Percentiles rank a stretch among this genome's conserved stretches.
Conservation (phyloP, 2,888 invertebrate genomes). For the Branchellion lobata region DNA sequence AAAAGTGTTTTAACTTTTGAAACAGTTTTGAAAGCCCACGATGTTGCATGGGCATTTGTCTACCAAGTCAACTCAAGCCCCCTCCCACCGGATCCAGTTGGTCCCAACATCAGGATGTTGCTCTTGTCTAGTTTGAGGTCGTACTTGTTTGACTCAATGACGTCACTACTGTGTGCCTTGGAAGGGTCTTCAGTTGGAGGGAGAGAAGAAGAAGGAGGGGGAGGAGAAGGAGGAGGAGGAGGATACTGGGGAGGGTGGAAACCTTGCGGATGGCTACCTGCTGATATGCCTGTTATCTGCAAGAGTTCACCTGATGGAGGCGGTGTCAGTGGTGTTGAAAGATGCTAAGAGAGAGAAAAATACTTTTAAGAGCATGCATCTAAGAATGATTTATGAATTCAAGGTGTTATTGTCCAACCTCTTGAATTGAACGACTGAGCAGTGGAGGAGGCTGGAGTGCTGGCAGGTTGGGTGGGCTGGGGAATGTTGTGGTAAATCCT, state of each 20-base stretch:
- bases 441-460: no score
- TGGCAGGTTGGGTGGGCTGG: neutral
- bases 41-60: no score
- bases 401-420: no score
- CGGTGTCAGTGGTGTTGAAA: no score
- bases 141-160: constrained; percentile 55
- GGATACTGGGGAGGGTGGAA: neutral
- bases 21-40: no score
- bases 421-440: constrained; percentile 26
- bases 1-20: no score
- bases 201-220: neutral
- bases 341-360: no score
- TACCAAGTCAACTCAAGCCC: no score
- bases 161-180: constrained; percentile 49
- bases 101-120: constrained; percentile 91
- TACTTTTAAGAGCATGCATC: no score
- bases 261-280: neutral
- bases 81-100: constrained; percentile 77
- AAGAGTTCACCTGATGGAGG: constrained; percentile 16
- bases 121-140: constrained; percentile 76
- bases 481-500: constrained; percentile 87
- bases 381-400: no score
- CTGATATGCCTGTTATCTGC: constrained; percentile 36
- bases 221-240: neutral
- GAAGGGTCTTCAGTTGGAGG: constrained; percentile 52